Evolutionary conservation across 2,113 vertebrate genomes (phyloP).

Genomic region (Neogobius melanostomus): DNA sequence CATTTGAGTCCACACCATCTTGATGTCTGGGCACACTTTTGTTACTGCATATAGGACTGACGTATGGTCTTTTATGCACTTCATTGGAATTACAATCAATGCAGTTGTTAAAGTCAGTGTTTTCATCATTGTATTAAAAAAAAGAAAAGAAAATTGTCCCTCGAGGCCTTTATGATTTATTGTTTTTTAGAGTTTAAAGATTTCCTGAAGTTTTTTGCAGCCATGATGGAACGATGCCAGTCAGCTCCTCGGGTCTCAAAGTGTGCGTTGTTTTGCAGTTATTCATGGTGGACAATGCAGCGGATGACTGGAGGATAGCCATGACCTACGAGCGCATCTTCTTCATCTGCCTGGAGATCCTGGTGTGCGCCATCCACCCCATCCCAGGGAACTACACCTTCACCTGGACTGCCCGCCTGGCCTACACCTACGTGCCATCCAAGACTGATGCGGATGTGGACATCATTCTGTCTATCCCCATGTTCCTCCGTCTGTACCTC

Average conservation of each 20-base stretch:
- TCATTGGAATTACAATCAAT: slow-evolving; percentile 1
- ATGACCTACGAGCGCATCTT: slow-evolving; percentile 99
- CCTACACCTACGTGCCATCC: slow-evolving; percentile 93
- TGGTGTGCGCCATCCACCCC: slow-evolving; percentile 98
- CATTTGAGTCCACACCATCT: slow-evolving; percentile 1
- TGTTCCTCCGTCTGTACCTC: slow-evolving; percentile 99
- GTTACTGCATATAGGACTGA: not conserved
- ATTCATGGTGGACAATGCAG: slow-evolving; percentile 99
- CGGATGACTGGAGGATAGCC: slow-evolving; percentile 99
- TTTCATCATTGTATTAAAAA: slow-evolving; percentile 4
- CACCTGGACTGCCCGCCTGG: slow-evolving; percentile 97
- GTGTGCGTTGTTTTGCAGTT: slow-evolving; percentile 81
- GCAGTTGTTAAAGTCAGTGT: not conserved
- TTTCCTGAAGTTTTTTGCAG: slow-evolving; percentile 45
- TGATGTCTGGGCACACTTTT: not conserved
- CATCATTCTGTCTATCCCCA: slow-evolving; percentile 99
- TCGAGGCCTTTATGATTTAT: no score
- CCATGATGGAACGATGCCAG: slow-evolving; percentile 40
- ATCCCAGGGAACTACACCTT: slow-evolving; percentile 98
- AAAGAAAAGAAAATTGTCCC: no score
- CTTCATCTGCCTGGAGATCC: slow-evolving; percentile 98
- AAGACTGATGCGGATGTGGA: slow-evolving; percentile 97
- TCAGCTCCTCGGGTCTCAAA: slow-evolving; percentile 27
- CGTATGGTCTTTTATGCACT: slow-evolving; percentile 4
- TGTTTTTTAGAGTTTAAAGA: slow-evolving; percentile 40